Evolutionary conservation across 2,797 vertebrate species (phyloP), one percentile per base, ranked within the genome.

Genomic region (Spizella passerina): DNA sequence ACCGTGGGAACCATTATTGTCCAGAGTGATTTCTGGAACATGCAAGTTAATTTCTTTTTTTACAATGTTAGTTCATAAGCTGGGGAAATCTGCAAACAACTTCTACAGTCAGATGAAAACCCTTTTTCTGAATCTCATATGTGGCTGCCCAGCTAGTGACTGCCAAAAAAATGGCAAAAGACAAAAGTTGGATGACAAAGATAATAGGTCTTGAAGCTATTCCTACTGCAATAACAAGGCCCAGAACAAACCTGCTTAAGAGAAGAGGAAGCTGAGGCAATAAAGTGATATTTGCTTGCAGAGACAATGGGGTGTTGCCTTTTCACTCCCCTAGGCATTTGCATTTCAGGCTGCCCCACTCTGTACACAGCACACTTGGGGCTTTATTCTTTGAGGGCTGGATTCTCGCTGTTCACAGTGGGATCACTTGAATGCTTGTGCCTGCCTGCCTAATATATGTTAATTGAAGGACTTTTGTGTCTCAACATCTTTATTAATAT

Each of bases 401-500:
- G 69, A 41, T 85, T 81, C 93, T 96, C 75, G 94, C 90, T 96
- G 94, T 91, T 96, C 96, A 91, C 95, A 95, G 87, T 93, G 59
- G 94, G 92, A 91, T 92, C 79, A 29, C 94, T 95, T 87, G 72
- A 96, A 85, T 85, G 69, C 84, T 81, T 92, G 68, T 89, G 92
- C 90, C 77, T 93, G 92, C 92, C 92, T 94, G 94, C 79, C 91
- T 95, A 94, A 95, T 95, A 82, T 94, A 95, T 96, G 92, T 78
- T 96, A 96, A 96, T 91, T 94, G 88, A 87, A 86, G 77, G 91
- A 93, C 91, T 93, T 86, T 89, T 96, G 88, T 87, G 89, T 96
- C 91, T 89, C 86, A 95, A 29, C 79, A 80, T 93, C 94, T 94
- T 95, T 96, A 97, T 94, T 96, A 96, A 95, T 96, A 95, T 97